Evolutionary conservation across 2,797 vertebrate genomes (phyloP).

Genomic region (Gymnoscopelus braueri): DNA sequence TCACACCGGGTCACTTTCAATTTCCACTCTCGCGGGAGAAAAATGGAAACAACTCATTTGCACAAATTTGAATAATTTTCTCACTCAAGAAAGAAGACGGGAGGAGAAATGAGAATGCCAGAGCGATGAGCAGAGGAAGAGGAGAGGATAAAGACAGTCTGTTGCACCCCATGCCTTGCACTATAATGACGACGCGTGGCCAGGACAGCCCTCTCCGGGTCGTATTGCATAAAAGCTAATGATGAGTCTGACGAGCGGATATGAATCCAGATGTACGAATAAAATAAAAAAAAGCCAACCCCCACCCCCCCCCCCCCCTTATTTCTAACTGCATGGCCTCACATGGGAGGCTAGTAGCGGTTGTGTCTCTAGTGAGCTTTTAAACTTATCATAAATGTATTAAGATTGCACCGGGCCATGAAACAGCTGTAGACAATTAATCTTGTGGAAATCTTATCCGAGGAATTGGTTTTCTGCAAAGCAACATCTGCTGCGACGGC

Average conservation of each 20-base stretch:
- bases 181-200: slow-evolving; percentile 69
- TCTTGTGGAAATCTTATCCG: slow-evolving; percentile 97
- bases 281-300: slow-evolving; percentile 72
- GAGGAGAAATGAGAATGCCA: neutral
- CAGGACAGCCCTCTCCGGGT: slow-evolving; percentile 72
- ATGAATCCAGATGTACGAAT: slow-evolving; percentile 98
- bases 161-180: slow-evolving; percentile 68
- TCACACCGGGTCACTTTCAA: slow-evolving; percentile 97
- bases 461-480: slow-evolving; percentile 96
- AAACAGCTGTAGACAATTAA: slow-evolving; percentile 99
- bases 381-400: slow-evolving; percentile 99
- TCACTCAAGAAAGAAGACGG: slow-evolving; percentile 60
- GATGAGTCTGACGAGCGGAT: slow-evolving; percentile 91
- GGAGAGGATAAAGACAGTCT: slow-evolving; percentile 49
- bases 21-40: slow-evolving; percentile 94
- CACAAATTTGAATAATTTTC: slow-evolving; percentile 99
- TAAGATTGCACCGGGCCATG: slow-evolving; percentile 99
- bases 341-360: neutral
- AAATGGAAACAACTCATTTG: slow-evolving; percentile 99
- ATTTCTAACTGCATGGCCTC: neutral
- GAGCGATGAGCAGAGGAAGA: slow-evolving; percentile 34
- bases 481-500: slow-evolving; percentile 93
- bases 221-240: slow-evolving; percentile 85
- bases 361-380: slow-evolving; percentile 91
- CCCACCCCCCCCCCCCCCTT: neutral